Evolutionary conservation across 2,113 vertebrate genomes (phyloP).

Genomic region (Fulica atra): DNA sequence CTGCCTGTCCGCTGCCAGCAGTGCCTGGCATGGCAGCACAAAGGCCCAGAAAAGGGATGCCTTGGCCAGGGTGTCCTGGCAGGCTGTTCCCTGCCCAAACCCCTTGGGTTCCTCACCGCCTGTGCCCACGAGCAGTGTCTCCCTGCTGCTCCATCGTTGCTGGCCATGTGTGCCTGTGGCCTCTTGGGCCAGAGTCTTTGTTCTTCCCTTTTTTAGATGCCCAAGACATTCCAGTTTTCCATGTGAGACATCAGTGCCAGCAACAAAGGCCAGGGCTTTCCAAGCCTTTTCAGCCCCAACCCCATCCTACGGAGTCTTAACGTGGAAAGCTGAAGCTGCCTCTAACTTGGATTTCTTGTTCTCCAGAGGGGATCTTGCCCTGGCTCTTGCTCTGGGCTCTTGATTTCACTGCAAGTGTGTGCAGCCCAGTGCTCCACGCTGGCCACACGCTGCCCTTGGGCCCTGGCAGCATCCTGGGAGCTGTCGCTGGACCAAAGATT

Average conservation of each 20-base stretch:
- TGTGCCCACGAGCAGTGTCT: fast-evolving
- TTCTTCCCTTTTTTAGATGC: not conserved
- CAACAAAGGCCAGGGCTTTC: not conserved
- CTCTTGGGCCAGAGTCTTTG: not conserved
- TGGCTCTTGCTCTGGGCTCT: not conserved
- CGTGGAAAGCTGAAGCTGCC: fast-evolving
- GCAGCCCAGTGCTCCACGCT: fast-evolving
- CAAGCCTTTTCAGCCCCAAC: not conserved
- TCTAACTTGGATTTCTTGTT: not conserved
- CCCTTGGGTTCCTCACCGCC: fast-evolving
- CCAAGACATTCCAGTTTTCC: not conserved
- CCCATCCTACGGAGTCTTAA: not conserved
- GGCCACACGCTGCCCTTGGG: not conserved
- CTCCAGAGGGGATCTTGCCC: not conserved
- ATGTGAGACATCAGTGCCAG: not conserved
- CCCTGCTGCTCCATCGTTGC: fast-evolving
- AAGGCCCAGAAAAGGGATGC: fast-evolving
- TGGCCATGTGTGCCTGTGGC: fast-evolving
- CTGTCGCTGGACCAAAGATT: not conserved
- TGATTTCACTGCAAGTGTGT: not conserved
- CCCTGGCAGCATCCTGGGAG: not conserved
- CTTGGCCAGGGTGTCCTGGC: fast-evolving
- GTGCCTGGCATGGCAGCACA: fast-evolving
- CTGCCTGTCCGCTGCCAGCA: fast-evolving
- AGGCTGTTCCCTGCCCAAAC: not conserved